Base-by-base conservation (phyloP, 2,888 invertebrate species). In the Teleogryllus oceanicus region DNA sequence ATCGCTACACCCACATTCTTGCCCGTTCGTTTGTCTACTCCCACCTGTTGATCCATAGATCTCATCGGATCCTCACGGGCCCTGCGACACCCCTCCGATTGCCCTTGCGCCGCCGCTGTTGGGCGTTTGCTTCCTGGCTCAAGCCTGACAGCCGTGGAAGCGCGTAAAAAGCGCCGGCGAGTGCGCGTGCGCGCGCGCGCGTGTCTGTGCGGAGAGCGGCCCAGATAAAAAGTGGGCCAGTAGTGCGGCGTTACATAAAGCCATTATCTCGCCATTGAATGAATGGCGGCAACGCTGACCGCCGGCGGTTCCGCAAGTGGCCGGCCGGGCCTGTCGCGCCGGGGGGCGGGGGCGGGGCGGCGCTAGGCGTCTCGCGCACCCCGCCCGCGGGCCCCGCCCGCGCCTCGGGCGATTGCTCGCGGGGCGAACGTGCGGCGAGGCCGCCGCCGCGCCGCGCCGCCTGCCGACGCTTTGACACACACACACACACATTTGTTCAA, bases 161-260 rank as follows among this genome's bases (percentile, higher is more conserved):
- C n/a, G n/a, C 62, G n/a, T n/a, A 62, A 62, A 62, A 62, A 18
- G n/a, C 62, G 13, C 62, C n/a, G 16, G 8, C 62, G 62, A 62
- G 62, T 62, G 18, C 62, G 62, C 3, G 51, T 51, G 2, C 24
- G 24, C 24, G 18, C 2, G 62, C 2, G 62, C 18, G 18, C 62
- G 62, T n/a, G 62, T 62, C n/a, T 62, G 62, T 16, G 13, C 62
- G 13, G 62, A 62, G 16, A 18, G 16, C 62, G 62, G n/a, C 62
- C 62, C 62, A 62, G 62, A 62, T 62, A 62, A 62, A 62, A 62
- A 62, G 62, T 62, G 62, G 62, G 16, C 62, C 62, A 62, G 12
- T 62, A 62, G 62, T 62, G 62, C 62, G 13, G 62, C 13, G 62
- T 62, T 62, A 62, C 62, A 62, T 62, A 62, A 62, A 62, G 62